Conservation (phyloP, 2,113 vertebrate genomes). For the Noctilio leporinus region DNA sequence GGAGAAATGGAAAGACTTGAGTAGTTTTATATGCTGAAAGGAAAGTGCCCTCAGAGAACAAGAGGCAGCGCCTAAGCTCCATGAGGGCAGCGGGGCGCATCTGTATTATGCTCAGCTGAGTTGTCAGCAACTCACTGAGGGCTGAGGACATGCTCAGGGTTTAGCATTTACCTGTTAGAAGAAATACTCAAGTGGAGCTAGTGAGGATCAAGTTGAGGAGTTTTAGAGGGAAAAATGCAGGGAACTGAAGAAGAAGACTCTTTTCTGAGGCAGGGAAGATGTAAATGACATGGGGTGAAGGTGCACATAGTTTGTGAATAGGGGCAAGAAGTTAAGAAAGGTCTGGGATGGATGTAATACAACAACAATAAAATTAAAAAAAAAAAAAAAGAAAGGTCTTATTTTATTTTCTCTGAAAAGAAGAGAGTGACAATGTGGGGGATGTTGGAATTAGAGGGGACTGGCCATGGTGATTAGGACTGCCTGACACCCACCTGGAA, state of each 20-base stretch:
- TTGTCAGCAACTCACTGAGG: background rate
- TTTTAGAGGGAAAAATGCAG: background rate
- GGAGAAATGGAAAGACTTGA: background rate
- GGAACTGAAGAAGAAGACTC: background rate
- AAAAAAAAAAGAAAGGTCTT: background rate
- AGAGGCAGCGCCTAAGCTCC: background rate
- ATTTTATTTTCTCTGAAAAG: background rate
- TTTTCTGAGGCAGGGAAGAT: background rate
- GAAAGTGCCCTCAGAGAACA: background rate
- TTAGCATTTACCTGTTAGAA: background rate
- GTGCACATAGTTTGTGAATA: background rate
- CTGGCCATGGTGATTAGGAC: background rate
- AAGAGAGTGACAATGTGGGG: background rate
- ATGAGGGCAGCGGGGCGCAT: background rate
- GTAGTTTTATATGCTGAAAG: background rate
- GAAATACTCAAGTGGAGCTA: background rate
- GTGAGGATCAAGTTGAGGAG: background rate
- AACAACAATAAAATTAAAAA: no score
- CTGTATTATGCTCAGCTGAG: background rate
- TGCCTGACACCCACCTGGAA: background rate
- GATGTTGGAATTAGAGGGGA: background rate
- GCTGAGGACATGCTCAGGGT: background rate
- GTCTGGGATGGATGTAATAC: no score
- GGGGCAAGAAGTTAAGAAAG: background rate
- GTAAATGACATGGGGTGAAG: background rate